Conservation (phyloP, 1,140 invertebrate species). For the Potamilus streckersoni region DNA sequence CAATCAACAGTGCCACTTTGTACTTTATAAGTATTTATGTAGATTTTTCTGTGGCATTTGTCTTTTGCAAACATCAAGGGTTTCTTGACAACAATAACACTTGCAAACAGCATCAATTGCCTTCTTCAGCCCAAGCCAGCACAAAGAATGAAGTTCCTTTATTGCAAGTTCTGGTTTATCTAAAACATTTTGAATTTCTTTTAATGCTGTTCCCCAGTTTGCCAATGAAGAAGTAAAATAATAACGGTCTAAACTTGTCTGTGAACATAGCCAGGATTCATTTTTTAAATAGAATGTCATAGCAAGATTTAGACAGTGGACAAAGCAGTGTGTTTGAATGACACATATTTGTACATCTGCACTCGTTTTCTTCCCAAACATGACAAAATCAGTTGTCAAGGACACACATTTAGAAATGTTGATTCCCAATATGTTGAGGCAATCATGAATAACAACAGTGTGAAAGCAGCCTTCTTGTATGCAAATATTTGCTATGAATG, state of each 20-base stretch:
- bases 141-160: no score
- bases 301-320: neutral
- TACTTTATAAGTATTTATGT: no score
- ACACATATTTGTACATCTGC: constrained; percentile 11
- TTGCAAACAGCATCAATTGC: no score
- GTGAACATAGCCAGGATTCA: neutral
- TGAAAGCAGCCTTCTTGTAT: constrained; percentile 1
- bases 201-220: no score
- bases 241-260: neutral
- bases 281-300: neutral
- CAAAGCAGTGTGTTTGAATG: constrained; percentile 1
- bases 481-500: constrained; percentile 3
- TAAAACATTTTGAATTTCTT: no score
- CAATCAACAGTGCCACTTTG: no score
- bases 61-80: no score
- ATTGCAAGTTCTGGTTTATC: no score
- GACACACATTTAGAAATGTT: neutral
- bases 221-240: no score
- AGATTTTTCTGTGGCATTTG: no score
- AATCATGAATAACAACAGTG: constrained; percentile 8
- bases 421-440: neutral
- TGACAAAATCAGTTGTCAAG: constrained; percentile 1
- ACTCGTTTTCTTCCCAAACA: constrained; percentile 4
- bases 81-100: no score
- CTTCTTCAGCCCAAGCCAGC: no score